Evolutionary conservation across 2,888 invertebrate species (phyloP).

Genomic region (Leistus spinibarbis): DNA sequence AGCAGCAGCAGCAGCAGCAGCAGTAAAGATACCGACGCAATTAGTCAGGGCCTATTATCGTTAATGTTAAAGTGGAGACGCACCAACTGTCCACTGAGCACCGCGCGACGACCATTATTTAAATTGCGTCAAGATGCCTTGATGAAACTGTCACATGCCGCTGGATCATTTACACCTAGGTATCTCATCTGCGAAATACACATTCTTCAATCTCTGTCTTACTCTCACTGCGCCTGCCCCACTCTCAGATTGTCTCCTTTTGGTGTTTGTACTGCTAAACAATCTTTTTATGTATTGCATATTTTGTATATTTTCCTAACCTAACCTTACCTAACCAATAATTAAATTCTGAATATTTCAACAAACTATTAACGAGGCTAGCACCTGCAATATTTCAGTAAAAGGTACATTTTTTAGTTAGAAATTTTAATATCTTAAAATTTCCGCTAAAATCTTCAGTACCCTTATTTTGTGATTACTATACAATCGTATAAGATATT

Average conservation of each 20-base stretch:
- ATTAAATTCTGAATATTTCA: too few relatives aligned
- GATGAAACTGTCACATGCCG: constrained; percentile 21
- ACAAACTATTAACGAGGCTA: too few relatives aligned
- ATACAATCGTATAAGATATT: too few relatives aligned
- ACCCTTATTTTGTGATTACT: too few relatives aligned
- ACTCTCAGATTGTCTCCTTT: neutral
- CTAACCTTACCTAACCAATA: too few relatives aligned
- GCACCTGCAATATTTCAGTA: too few relatives aligned
- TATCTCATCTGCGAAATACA: neutral
- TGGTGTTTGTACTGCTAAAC: too few relatives aligned
- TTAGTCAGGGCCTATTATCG: constrained; percentile 35
- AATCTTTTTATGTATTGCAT: too few relatives aligned
- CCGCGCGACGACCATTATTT: constrained; percentile 18
- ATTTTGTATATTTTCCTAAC: too few relatives aligned
- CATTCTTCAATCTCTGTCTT: neutral
- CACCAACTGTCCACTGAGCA: constrained; percentile 29
- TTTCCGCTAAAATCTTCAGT: too few relatives aligned
- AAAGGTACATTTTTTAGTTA: too few relatives aligned
- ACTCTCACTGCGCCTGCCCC: neutral
- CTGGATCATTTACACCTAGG: neutral
- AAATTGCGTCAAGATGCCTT: constrained; percentile 27
- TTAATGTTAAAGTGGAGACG: constrained; percentile 23
- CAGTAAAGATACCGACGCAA: constrained; percentile 19
- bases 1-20: neutral
- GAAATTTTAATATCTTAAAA: too few relatives aligned